Evolutionary conservation across 2,797 vertebrate genomes (phyloP).

Genomic region (Fratercula arctica): DNA sequence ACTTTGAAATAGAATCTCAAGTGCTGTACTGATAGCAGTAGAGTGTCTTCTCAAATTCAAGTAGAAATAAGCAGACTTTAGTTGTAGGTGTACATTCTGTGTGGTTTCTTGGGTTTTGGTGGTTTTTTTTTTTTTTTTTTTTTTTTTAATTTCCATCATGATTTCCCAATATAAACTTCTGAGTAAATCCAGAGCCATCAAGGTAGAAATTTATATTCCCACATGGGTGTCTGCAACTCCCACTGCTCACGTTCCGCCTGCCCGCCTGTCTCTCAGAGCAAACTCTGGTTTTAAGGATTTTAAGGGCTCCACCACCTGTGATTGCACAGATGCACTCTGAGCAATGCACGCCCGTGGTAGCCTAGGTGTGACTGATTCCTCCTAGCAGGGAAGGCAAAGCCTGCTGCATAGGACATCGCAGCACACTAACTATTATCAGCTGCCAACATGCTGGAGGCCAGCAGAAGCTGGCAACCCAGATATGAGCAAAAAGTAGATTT

Average conservation of each 20-base stretch:
- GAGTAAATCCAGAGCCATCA: not conserved
- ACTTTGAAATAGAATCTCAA: not conserved
- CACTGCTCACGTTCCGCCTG: rapidly evolving
- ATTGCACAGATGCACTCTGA: not conserved
- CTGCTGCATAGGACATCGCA: not conserved
- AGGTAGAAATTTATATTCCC: rapidly evolving
- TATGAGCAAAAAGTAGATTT: not conserved
- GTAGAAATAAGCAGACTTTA: not conserved
- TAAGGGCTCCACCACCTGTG: not conserved
- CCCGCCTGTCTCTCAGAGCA: not conserved
- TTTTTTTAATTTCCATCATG: not conserved
- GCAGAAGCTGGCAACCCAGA: not conserved
- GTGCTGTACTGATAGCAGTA: no score
- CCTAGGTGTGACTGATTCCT: not conserved
- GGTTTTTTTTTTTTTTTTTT: not conserved
- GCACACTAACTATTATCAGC: not conserved
- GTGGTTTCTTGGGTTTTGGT: no score
- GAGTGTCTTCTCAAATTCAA: not conserved
- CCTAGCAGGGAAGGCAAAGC: not conserved
- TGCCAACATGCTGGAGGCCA: not conserved
- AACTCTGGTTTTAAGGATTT: not conserved
- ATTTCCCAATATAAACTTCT: not conserved
- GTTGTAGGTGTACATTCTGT: not conserved
- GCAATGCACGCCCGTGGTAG: rapidly evolving
- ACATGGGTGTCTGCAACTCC: rapidly evolving